Percentiles rank a stretch among this genome's conserved stretches.
These are phyloP conservation scores for Tyrophagus putrescentiae DNA, from an alignment of 1,140 invertebrate genomes.

Conservation along the genomic window DNA sequence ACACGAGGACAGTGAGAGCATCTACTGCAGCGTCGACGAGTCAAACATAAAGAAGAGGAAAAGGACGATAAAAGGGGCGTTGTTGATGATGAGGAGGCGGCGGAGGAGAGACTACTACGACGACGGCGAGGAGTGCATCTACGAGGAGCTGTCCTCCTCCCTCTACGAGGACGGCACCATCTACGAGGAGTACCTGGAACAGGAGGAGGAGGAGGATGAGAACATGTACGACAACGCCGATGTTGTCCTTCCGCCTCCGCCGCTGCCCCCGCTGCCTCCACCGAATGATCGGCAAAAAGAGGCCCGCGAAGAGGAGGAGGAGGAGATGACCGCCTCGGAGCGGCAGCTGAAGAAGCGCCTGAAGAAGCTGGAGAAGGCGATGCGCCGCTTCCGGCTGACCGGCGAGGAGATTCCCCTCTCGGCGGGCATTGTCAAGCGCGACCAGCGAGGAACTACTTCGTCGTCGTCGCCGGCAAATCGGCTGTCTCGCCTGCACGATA, in stretches of 20 bases:
- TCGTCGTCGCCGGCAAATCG: too few species aligned
- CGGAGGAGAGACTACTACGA: neutral
- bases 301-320: neutral
- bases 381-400: slow-evolving; percentile 23
- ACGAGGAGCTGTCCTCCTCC: slow-evolving; percentile 9
- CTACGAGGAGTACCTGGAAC: neutral
- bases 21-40: slow-evolving; percentile 13
- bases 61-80: neutral
- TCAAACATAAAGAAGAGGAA: neutral
- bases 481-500: too few species aligned
- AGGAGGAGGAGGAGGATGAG: neutral
- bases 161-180: slow-evolving; percentile 14
- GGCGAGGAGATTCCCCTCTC: slow-evolving; percentile 27
- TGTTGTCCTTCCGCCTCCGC: too few species aligned
- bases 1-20: neutral
- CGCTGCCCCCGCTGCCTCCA: neutral
- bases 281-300: neutral
- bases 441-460: slow-evolving; percentile 21
- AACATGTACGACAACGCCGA: slow-evolving; percentile 8
- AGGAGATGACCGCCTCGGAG: neutral
- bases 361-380: slow-evolving; percentile 12
- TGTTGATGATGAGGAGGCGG: neutral
- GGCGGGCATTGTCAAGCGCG: slow-evolving; percentile 25
- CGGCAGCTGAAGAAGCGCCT: neutral
- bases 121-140: slow-evolving; percentile 11